Conservation (phyloP, 2,797 vertebrate species). For the Gallinago solitaria region DNA sequence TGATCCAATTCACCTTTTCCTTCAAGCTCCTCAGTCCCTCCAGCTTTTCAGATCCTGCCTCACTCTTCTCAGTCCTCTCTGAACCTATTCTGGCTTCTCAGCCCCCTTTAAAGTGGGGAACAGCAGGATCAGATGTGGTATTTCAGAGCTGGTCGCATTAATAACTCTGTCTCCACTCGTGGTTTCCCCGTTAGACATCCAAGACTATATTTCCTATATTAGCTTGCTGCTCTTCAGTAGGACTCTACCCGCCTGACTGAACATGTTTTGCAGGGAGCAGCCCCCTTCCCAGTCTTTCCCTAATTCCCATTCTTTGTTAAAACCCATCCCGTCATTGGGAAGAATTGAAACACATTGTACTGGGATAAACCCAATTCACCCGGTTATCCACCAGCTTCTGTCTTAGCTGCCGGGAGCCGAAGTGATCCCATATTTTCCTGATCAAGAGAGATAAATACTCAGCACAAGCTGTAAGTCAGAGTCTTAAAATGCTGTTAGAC, state of each 20-base stretch:
- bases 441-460: background rate
- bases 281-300: background rate
- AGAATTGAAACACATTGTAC: background rate
- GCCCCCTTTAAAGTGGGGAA: fast-evolving
- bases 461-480: background rate
- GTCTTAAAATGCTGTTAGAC: background rate
- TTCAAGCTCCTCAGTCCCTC: background rate
- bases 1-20: background rate
- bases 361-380: background rate
- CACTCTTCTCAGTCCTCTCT: background rate
- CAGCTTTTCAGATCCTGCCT: background rate
- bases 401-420: background rate
- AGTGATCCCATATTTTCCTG: background rate
- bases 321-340: background rate
- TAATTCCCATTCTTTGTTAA: background rate
- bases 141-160: background rate
- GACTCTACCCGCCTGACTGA: background rate
- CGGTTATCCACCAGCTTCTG: background rate
- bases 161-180: background rate
- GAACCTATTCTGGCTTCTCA: background rate
- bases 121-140: fast-evolving
- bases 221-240: background rate
- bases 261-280: background rate
- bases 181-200: background rate
- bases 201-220: background rate